These are phyloP conservation scores for Dermatophagoides farinae DNA, from an alignment of 1,140 invertebrate genomes.

Conservation along the genomic window DNA sequence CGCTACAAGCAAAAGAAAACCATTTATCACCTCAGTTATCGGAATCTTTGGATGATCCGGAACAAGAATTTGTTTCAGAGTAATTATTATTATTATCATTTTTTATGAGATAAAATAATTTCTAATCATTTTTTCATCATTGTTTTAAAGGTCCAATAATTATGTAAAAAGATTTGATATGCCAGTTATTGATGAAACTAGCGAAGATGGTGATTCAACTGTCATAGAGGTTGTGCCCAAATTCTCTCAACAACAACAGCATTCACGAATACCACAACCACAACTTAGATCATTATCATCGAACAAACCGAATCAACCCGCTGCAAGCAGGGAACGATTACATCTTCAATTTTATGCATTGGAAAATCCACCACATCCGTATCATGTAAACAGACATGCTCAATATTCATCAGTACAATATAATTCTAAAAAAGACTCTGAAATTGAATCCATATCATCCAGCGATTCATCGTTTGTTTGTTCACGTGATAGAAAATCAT, in stretches of 20 bases:
- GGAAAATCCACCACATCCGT: conserved; percentile 3
- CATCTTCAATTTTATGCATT: too few relatives aligned
- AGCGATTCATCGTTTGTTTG: background rate
- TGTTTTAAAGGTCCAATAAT: too few relatives aligned
- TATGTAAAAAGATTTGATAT: too few relatives aligned
- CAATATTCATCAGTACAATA: background rate
- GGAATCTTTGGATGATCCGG: background rate
- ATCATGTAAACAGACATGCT: background rate
- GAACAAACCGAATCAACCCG: too few relatives aligned
- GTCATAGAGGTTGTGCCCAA: background rate
- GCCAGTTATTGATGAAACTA: too few relatives aligned
- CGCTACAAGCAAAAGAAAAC: too few relatives aligned
- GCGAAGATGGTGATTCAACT: background rate
- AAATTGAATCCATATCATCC: conserved; percentile 4
- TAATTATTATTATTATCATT: background rate
- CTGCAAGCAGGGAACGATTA: too few relatives aligned
- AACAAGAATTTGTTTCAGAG: background rate
- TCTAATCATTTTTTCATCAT: too few relatives aligned
- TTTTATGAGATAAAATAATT: background rate
- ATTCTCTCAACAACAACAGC: background rate
- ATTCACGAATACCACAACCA: background rate
- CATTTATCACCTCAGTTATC: background rate
- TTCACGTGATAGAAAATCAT: too few relatives aligned
- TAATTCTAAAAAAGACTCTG: background rate
- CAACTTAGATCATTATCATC: too few relatives aligned